Conservation (phyloP, 2,888 invertebrate genomes). For the Melikaiella ostensackeni region DNA sequence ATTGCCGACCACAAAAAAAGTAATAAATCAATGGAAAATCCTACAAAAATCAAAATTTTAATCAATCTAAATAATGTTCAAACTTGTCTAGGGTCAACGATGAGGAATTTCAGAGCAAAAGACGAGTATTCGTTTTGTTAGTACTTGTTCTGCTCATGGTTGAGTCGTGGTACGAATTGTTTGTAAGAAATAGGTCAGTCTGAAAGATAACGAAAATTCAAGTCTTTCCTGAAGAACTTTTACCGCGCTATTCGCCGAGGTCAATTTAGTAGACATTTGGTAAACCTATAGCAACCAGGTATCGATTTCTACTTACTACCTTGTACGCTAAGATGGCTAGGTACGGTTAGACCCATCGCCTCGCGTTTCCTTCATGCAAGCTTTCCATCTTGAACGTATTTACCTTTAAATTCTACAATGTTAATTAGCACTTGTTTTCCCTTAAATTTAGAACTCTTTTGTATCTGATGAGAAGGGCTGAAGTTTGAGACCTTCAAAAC, state of each 20-base stretch:
- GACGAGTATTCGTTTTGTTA: not conserved
- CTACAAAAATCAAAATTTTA: not conserved
- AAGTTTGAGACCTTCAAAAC: not conserved
- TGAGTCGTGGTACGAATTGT: slow-evolving; percentile 49
- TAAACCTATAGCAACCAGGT: slow-evolving; percentile 49
- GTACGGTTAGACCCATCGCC: slow-evolving; percentile 34
- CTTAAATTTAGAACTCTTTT: not conserved
- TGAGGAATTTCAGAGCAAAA: not conserved
- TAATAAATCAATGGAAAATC: too few species aligned
- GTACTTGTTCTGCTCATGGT: slow-evolving; percentile 3
- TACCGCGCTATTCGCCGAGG: slow-evolving; percentile 48
- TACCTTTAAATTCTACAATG: not conserved
- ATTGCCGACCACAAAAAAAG: too few species aligned
- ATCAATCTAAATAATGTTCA: not conserved
- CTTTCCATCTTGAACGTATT: not conserved
- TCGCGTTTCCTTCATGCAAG: slow-evolving; percentile 23
- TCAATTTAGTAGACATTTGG: slow-evolving; percentile 54
- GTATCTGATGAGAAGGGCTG: not conserved
- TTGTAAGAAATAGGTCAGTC: slow-evolving; percentile 51
- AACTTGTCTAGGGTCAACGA: not conserved
- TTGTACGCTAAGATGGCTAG: slow-evolving; percentile 39
- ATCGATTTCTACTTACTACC: slow-evolving; percentile 59
- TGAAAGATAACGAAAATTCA: slow-evolving; percentile 54
- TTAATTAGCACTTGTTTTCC: not conserved
- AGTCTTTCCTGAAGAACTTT: slow-evolving; percentile 46